Percentiles rank a stretch among this genome's conserved stretches.
Conservation (phyloP, 1,140 invertebrate species). For the Oryzaephilus surinamensis region DNA sequence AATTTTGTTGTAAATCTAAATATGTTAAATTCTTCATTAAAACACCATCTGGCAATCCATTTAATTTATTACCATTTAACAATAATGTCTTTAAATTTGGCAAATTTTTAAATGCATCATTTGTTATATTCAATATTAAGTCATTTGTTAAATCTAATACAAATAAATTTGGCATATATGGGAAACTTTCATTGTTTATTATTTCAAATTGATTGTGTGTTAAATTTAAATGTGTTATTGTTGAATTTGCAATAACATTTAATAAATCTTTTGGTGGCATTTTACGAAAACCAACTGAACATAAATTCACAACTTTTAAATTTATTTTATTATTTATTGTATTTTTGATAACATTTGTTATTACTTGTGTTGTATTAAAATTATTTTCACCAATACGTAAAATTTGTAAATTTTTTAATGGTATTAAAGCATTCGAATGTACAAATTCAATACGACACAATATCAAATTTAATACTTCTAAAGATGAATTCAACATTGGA, state of each 20-base stretch:
- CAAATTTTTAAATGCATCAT: conserved; percentile 33
- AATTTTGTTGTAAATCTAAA: conserved; percentile 41
- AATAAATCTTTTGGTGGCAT: conserved; percentile 36
- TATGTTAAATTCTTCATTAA: conserved; percentile 37
- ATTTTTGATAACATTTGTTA: conserved; percentile 35
- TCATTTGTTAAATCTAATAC: conserved; percentile 39
- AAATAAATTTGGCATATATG: conserved; percentile 40
- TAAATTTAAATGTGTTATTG: conserved; percentile 39
- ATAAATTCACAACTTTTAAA: conserved; percentile 38
- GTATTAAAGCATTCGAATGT: conserved; percentile 37
- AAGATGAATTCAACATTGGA: conserved; percentile 13
- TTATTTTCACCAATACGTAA: conserved; percentile 39
- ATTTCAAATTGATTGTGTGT: conserved; percentile 44
- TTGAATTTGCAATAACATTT: conserved; percentile 39
- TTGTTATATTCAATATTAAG: conserved; percentile 28
- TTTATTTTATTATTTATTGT: conserved; percentile 33
- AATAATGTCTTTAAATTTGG: conserved; percentile 39
- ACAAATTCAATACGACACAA: conserved; percentile 41
- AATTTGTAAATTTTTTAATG: conserved; percentile 36
- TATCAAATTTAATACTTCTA: conserved; percentile 37
- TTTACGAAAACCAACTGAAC: conserved; percentile 41
- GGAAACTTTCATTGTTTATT: conserved; percentile 38
- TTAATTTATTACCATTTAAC: conserved; percentile 39
- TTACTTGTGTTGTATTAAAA: conserved; percentile 35
- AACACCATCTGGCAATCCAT: conserved; percentile 37